Evolutionary conservation across 2,888 invertebrate species (phyloP).

Genomic region (Hirtodrosophila cameraria): DNA sequence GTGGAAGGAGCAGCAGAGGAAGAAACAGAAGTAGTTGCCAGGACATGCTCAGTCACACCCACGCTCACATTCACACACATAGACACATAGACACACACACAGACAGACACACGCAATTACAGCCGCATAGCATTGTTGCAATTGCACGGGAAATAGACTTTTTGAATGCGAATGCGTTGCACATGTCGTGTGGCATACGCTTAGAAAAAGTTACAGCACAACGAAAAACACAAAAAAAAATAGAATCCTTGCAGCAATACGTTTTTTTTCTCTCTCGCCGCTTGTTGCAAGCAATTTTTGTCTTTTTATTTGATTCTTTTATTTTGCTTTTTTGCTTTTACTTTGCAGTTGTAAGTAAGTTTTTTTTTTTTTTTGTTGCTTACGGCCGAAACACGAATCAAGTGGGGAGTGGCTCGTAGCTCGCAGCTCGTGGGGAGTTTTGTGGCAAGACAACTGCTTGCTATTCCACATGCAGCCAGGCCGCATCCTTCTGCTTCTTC

Average conservation of each 20-base stretch:
- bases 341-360: slow-evolving; percentile 50
- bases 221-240: slow-evolving; percentile 29
- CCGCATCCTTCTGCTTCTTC: slow-evolving; percentile 48
- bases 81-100: slow-evolving; percentile 12
- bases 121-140: slow-evolving; percentile 68
- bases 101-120: slow-evolving; percentile 42
- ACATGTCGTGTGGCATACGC: slow-evolving; percentile 72
- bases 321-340: slow-evolving; percentile 46
- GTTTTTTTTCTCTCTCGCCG: slow-evolving; percentile 30
- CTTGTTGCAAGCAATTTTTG: slow-evolving; percentile 34
- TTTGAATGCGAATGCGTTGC: slow-evolving; percentile 73
- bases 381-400: slow-evolving; percentile 35
- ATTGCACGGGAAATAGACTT: slow-evolving; percentile 77
- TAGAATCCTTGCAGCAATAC: slow-evolving; percentile 60
- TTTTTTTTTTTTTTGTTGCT: slow-evolving; percentile 16
- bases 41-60: slow-evolving; percentile 44
- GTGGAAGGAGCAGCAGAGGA: slow-evolving; percentile 3
- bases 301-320: slow-evolving; percentile 12
- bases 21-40: slow-evolving; percentile 22
- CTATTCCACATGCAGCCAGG: slow-evolving; percentile 60
- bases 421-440: no score
- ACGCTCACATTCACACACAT: slow-evolving; percentile 20
- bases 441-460: slow-evolving; percentile 60
- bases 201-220: slow-evolving; percentile 60
- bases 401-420: slow-evolving; percentile 23